phyloP scores from a whole-genome alignment of 2,113 vertebrate species.

The Aramus guarauna region DNA sequence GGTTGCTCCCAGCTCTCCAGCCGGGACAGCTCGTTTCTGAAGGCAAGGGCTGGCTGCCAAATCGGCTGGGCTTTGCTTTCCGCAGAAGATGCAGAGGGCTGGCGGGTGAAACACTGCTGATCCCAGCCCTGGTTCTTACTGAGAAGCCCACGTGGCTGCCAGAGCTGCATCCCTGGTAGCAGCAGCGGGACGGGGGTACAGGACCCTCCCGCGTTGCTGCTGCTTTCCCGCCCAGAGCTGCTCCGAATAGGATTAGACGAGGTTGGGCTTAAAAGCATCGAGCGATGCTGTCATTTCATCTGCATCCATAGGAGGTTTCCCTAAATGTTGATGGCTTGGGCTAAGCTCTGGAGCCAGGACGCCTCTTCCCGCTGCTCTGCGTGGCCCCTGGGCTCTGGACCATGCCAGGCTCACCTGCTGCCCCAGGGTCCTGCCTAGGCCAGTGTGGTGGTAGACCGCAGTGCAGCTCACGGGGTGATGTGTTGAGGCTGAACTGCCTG shows the following conservation, averaged over 20 bases:
- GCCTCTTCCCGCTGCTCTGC: background rate
- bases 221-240: background rate
- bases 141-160: background rate
- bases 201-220: background rate
- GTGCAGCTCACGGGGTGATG: background rate
- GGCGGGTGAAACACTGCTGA: background rate
- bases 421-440: background rate
- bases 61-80: background rate
- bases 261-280: background rate
- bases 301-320: background rate
- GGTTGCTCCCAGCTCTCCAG: background rate
- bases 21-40: background rate
- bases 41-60: slow-evolving; percentile 5
- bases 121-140: background rate
- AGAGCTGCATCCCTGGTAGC: background rate
- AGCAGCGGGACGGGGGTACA: background rate
- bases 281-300: background rate
- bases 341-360: background rate
- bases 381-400: background rate
- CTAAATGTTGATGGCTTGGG: background rate
- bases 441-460: accelerated
- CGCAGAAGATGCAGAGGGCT: background rate
- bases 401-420: accelerated
- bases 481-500: background rate
- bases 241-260: background rate